Base-by-base conservation (phyloP, 2,888 invertebrate genomes). In the Tortrix viridana region DNA sequence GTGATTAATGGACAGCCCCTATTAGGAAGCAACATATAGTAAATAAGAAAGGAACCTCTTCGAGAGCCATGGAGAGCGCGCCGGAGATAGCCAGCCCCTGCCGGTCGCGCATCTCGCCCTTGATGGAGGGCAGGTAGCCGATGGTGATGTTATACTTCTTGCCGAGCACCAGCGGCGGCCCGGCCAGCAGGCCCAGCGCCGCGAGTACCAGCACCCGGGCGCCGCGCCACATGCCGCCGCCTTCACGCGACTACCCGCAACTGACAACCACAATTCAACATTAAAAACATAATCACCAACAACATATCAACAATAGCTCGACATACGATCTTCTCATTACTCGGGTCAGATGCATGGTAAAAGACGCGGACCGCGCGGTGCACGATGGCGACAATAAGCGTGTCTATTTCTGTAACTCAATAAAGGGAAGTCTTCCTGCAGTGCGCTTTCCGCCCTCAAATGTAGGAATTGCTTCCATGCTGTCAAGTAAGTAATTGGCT, bases 61-160 rank as follows among this genome's bases (percentile, higher is more conserved):
- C 95, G 62, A 98, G 93, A 57, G 98, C 98, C 94, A 96, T 95
- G 49, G 97, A 94, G 71, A 98, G 94, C 58, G 98, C 98, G 62
- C 98, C 98, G 57, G 97, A 97, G 77, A 98, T 96, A 69, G 96
- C 94, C 75, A 98, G 93, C 19, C 98, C 98, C 88, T 97, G 96
- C 69, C 96, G 94, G 82, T 96, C 96, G 76, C 95, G 95, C 71
- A 95, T 93, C 60, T 94, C 94, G 74, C 96, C 97, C 85, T 94
- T 96, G 81, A 96, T 94, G 61, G 97, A 96, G 56, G 97, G 96
- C 79, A 98, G 93, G 89, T 97, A 98, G 68, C 98, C 98, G 76
- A 98, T 94, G 74, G 95, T 96, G 77, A 98, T 93, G 75, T 88
- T 89, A 81, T 81, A 87, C 76, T 84, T 85, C 77, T 89, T 88